Evolutionary conservation across 2,113 vertebrate genomes (phyloP).

Genomic region (Nerophis ophidion): DNA sequence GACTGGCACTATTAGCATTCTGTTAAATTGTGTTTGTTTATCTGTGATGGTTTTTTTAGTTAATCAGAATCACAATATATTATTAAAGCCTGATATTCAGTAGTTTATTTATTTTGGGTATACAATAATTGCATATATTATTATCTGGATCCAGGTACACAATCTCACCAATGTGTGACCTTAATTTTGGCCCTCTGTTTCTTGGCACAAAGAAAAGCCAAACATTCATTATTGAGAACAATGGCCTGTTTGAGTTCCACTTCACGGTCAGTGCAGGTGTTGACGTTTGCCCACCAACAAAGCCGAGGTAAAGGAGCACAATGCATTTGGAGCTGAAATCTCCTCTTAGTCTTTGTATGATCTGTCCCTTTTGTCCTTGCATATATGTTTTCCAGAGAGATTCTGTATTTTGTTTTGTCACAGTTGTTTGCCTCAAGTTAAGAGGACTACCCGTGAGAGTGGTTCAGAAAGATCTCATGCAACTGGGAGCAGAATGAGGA

Average conservation of each 20-base stretch:
- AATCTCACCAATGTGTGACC: slow-evolving; percentile 70
- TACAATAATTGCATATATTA: neutral
- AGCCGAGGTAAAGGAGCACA: slow-evolving; percentile 59
- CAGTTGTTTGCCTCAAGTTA: slow-evolving; percentile 17
- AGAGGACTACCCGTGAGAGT: slow-evolving; percentile 54
- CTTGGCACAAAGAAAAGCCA: slow-evolving; percentile 65
- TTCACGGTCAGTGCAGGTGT: slow-evolving; percentile 64
- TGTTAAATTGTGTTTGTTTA: neutral
- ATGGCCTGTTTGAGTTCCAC: slow-evolving; percentile 68
- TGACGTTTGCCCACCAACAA: slow-evolving; percentile 25
- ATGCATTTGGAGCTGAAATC: neutral
- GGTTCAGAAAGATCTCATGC: slow-evolving; percentile 31
- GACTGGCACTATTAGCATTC: neutral
- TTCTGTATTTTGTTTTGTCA: neutral
- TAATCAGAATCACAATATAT: neutral
- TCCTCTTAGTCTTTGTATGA: neutral
- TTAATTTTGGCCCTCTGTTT: slow-evolving; percentile 78
- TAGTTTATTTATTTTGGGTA: neutral
- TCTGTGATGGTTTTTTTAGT: neutral
- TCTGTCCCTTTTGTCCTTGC: neutral
- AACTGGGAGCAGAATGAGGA: slow-evolving; percentile 43
- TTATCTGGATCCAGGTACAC: slow-evolving; percentile 65
- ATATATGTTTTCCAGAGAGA: neutral
- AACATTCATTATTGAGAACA: slow-evolving; percentile 79
- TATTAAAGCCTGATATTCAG: neutral